Conservation (phyloP, 2,113 vertebrate genomes). For the Sceloporus undulatus region DNA sequence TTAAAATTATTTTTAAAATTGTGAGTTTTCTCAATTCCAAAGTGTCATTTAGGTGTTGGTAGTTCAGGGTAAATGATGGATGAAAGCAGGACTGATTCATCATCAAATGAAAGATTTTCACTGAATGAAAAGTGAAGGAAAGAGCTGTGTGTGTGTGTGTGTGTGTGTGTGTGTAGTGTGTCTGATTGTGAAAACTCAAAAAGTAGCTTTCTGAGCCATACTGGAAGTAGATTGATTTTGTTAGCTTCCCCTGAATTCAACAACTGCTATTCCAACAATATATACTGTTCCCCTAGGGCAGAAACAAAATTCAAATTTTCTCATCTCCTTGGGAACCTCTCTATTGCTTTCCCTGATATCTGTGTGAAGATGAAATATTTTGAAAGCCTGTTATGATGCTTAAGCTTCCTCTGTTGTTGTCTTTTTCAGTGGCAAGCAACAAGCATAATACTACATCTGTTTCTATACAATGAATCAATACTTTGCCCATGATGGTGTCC, state of each 20-base stretch:
- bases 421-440: constrained; percentile 3
- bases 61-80: background rate
- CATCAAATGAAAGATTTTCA: background rate
- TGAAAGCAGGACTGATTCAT: background rate
- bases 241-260: background rate
- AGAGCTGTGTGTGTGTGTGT: too few species aligned
- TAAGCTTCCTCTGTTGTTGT: constrained; percentile 6
- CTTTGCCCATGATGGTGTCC: constrained; percentile 56
- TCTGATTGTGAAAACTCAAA: too few species aligned
- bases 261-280: constrained; percentile 1
- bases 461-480: constrained; percentile 49
- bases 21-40: background rate
- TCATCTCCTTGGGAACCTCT: constrained; percentile 28
- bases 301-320: constrained; percentile 5
- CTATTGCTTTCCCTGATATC: background rate
- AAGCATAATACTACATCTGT: constrained; percentile 50
- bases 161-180: too few species aligned
- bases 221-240: background rate
- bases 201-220: constrained; percentile 4
- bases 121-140: too few species aligned
- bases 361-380: constrained; percentile 24
- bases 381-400: background rate
- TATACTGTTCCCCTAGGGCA: background rate
- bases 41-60: background rate
- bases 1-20: background rate